Conservation (phyloP, 92 coral and sea anemone genomes). For the Porites divaricata region DNA sequence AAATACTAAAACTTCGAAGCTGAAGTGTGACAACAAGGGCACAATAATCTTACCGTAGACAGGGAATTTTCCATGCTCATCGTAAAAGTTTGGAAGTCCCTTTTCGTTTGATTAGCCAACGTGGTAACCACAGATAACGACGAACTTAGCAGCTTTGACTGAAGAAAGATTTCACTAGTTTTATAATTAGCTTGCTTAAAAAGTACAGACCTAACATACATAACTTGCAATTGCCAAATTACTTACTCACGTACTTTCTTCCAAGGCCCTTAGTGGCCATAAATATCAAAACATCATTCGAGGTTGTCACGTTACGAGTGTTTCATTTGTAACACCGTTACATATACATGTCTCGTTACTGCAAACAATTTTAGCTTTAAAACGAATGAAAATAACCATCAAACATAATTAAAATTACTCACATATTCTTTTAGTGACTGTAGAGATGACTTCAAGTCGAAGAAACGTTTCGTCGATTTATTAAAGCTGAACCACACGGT, state of each 20-base stretch:
- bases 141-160: slow-evolving; percentile 5
- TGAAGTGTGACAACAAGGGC: neutral
- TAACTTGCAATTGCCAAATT: too few species aligned
- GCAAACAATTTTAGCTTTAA: too few species aligned
- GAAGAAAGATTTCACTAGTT: neutral
- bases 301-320: too few species aligned
- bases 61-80: neutral
- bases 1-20: neutral
- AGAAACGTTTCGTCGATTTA: slow-evolving; percentile 5
- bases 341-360: too few species aligned
- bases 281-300: too few species aligned
- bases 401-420: too few species aligned
- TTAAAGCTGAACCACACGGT: slow-evolving; percentile 3
- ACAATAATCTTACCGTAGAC: neutral
- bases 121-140: neutral
- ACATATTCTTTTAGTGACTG: neutral
- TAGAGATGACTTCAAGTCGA: neutral
- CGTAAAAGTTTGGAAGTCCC: neutral
- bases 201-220: neutral
- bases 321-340: too few species aligned
- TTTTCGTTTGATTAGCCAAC: neutral
- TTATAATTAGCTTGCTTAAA: neutral
- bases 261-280: too few species aligned
- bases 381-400: too few species aligned
- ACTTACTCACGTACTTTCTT: too few species aligned